Evolutionary conservation across 2,113 vertebrate genomes (phyloP).

Genomic region (Pleuronectes platessa): DNA sequence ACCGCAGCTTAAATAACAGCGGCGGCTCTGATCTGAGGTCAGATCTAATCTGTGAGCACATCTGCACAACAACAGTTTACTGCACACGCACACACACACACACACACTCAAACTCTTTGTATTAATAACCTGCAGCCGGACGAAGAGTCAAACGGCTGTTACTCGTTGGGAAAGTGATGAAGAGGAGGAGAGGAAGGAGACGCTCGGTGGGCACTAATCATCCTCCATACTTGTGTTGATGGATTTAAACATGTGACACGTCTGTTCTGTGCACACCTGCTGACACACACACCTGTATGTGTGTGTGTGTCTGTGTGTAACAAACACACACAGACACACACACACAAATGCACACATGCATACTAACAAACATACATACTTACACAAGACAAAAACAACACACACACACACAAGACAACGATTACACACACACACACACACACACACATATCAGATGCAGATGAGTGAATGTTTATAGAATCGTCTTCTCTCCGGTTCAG

Average conservation of each 20-base stretch:
- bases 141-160: slow-evolving; percentile 40
- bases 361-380: not conserved
- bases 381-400: not conserved
- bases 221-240: not conserved
- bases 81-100: slow-evolving; percentile 13
- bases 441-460: not conserved
- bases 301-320: too few relatives aligned
- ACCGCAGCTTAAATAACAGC: slow-evolving; percentile 78
- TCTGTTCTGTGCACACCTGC: not conserved
- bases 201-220: not conserved
- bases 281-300: not conserved
- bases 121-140: not conserved
- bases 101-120: not conserved
- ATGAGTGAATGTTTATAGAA: too few relatives aligned
- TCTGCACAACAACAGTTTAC: slow-evolving; percentile 50
- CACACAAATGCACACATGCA: not conserved
- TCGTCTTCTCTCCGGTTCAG: too few relatives aligned
- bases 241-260: not conserved
- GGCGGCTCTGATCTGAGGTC: slow-evolving; percentile 59
- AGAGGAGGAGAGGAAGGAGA: slow-evolving; percentile 16
- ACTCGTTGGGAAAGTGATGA: slow-evolving; percentile 50
- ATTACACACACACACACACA: not conserved
- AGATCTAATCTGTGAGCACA: slow-evolving; percentile 70
- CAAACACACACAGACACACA: not conserved
- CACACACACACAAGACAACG: not conserved